Evolutionary conservation across 2,113 vertebrate species (phyloP).

Genomic region (Cranoglanis bouderius): DNA sequence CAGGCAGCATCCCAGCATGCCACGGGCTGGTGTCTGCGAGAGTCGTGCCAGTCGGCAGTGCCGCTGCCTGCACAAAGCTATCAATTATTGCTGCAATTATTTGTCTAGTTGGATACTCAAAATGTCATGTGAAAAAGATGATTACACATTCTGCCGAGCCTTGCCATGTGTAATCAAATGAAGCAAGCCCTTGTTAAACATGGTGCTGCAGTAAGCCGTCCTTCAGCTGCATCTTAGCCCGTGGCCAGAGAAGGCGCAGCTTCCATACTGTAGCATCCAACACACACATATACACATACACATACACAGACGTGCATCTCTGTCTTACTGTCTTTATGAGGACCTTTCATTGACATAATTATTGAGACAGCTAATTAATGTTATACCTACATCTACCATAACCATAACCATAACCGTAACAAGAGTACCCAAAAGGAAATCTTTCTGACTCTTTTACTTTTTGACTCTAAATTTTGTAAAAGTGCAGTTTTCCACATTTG

Average conservation of each 20-base stretch:
- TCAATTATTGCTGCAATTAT: conserved; percentile 88
- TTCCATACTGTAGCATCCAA: neutral
- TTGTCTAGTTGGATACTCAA: conserved; percentile 86
- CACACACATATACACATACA: neutral
- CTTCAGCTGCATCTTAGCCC: conserved; percentile 73
- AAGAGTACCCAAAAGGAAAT: neutral
- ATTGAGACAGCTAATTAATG: neutral
- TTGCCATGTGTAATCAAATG: conserved; percentile 84
- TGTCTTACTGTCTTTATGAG: neutral
- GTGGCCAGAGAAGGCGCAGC: conserved; percentile 42
- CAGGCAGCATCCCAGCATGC: conserved; percentile 75
- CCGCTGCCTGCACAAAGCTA: conserved; percentile 77
- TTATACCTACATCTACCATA: neutral
- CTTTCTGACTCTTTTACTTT: neutral
- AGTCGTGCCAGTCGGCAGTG: conserved; percentile 81
- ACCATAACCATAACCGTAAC: neutral
- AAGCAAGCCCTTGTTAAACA: conserved; percentile 81
- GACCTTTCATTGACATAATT: neutral
- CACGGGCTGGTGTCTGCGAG: conserved; percentile 73
- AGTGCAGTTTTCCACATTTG: neutral
- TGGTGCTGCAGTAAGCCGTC: conserved; percentile 77
- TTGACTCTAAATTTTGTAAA: neutral
- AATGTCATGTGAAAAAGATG: conserved; percentile 88
- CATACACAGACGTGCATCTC: neutral
- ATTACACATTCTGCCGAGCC: conserved; percentile 84